Percentiles rank a stretch among this genome's conserved stretches.
Conservation (phyloP, 2,888 invertebrate species). For the Dascillus cervinus region DNA sequence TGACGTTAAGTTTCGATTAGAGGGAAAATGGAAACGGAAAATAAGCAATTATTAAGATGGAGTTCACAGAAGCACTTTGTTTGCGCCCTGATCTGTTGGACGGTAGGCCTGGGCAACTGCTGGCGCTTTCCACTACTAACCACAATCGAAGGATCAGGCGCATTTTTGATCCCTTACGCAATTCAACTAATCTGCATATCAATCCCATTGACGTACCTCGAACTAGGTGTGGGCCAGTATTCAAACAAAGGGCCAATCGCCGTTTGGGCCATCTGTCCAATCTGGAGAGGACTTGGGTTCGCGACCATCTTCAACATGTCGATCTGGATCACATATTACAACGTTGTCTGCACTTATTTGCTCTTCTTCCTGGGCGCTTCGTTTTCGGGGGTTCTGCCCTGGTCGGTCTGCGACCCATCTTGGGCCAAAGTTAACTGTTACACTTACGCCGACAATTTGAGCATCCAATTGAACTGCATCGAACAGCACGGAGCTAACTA, state of each 20-base stretch:
- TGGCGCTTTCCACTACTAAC: slow-evolving; percentile 6
- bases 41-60: too few species aligned
- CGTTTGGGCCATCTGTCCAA: slow-evolving; percentile 6
- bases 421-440: slow-evolving; percentile 7
- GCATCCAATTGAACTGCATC: slow-evolving; percentile 2
- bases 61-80: neutral
- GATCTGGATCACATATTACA: slow-evolving; percentile 5
- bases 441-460: slow-evolving; percentile 4
- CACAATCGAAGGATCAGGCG: slow-evolving; percentile 1
- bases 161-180: slow-evolving; percentile 5
- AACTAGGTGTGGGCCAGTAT: slow-evolving; percentile 7
- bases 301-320: neutral
- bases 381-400: slow-evolving; percentile 2
- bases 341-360: slow-evolving; percentile 5
- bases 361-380: slow-evolving; percentile 5
- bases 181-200: slow-evolving; percentile 2
- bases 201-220: slow-evolving; percentile 5
- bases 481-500: slow-evolving; percentile 1
- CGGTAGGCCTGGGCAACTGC: slow-evolving; percentile 5
- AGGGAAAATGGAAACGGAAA: too few species aligned
- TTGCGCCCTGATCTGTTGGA: slow-evolving; percentile 4
- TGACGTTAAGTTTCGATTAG: too few species aligned
- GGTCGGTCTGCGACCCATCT: slow-evolving; percentile 4
- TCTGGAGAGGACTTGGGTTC: slow-evolving; percentile 7
- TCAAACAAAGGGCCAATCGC: slow-evolving; percentile 2